phyloP scores from a whole-genome alignment of 2,888 invertebrate genomes.

The Cabera pusaria region DNA sequence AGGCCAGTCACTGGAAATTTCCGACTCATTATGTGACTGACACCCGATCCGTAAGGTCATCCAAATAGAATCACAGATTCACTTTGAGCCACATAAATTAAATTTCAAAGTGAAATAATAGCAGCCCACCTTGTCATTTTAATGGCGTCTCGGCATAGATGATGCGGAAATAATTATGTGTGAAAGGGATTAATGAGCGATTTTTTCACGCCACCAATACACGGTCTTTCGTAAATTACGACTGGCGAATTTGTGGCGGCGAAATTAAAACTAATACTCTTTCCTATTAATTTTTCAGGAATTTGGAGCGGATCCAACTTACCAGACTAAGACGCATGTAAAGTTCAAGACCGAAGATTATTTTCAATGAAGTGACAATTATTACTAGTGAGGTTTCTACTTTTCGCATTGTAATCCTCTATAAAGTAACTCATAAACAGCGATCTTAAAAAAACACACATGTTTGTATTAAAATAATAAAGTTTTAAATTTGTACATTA shows the following conservation, averaged over 20 bases:
- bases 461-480: too few relatives aligned
- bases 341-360: slow-evolving; percentile 6
- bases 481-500: too few relatives aligned
- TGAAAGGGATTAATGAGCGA: slow-evolving; percentile 48
- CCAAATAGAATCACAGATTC: too few relatives aligned
- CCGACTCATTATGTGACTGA: too few relatives aligned
- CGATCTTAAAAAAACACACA: too few relatives aligned
- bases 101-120: slow-evolving; percentile 51
- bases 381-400: neutral
- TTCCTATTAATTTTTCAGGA: slow-evolving; percentile 33
- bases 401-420: neutral
- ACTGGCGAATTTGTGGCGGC: slow-evolving; percentile 13
- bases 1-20: too few relatives aligned
- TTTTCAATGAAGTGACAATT: slow-evolving; percentile 1
- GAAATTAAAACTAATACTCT: slow-evolving; percentile 34
- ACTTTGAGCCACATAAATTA: slow-evolving; percentile 33
- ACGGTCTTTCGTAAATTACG: slow-evolving; percentile 16
- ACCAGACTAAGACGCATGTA: slow-evolving; percentile 12
- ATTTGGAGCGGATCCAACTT: slow-evolving; percentile 31
- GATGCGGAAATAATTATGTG: slow-evolving; percentile 45
- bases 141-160: slow-evolving; percentile 43
- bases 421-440: too few relatives aligned
- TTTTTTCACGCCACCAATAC: slow-evolving; percentile 27
- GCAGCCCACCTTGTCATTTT: slow-evolving; percentile 56
- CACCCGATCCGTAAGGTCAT: too few relatives aligned